phyloP scores from a whole-genome alignment of 2,888 invertebrate genomes.

The Rhagophthalmus giganteus region DNA sequence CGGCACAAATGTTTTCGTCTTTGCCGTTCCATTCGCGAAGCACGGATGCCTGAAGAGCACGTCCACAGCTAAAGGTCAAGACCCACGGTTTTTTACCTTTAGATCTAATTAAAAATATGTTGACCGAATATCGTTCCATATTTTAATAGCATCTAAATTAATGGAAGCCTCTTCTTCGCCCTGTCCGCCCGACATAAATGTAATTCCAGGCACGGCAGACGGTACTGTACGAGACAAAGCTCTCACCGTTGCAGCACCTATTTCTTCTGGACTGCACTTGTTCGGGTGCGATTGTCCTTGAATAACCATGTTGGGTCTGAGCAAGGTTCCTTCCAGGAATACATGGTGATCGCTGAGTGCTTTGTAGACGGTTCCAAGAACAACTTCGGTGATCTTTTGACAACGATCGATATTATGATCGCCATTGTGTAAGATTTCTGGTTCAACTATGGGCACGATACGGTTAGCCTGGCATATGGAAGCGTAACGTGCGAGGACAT shows the following conservation, averaged over 20 bases:
- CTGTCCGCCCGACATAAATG: constrained; percentile 96
- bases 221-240: constrained; percentile 91
- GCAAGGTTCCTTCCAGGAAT: constrained; percentile 90
- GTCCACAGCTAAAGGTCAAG: constrained; percentile 93
- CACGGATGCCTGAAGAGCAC: constrained; percentile 95
- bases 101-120: constrained; percentile 55
- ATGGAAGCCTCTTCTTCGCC: constrained; percentile 95
- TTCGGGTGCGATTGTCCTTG: constrained; percentile 71
- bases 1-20: constrained; percentile 77
- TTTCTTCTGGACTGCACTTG: constrained; percentile 64
- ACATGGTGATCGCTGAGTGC: constrained; percentile 94
- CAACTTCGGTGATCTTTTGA: constrained; percentile 82
- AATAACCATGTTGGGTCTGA: constrained; percentile 95
- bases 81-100: constrained; percentile 91
- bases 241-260: constrained; percentile 86
- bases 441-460: constrained; percentile 71
- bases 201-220: constrained; percentile 89
- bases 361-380: constrained; percentile 90
- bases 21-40: constrained; percentile 92
- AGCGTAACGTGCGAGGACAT: constrained; percentile 67
- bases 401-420: constrained; percentile 63
- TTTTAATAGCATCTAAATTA: constrained; percentile 93
- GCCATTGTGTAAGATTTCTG: constrained; percentile 62
- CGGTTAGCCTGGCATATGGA: constrained; percentile 63
- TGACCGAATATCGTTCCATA: constrained; percentile 44